Base-by-base conservation (phyloP, 2,113 vertebrate genomes). In the Takifugu flavidus region DNA sequence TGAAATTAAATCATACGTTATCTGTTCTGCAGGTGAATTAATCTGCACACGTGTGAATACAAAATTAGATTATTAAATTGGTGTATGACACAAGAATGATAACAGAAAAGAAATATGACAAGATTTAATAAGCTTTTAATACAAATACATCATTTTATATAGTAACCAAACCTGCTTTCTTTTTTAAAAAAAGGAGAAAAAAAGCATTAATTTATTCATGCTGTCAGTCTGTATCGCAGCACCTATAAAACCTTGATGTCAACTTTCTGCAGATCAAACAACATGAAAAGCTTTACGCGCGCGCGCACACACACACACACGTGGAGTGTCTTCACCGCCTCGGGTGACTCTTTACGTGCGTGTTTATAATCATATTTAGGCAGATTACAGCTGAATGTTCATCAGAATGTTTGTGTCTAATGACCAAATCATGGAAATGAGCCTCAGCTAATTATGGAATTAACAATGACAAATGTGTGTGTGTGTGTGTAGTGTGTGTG, bases 361-460 rank as follows among this genome's bases (percentile, higher is more conserved):
- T 25, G 39, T 47, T 58, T 50, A 8, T 61, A 20, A 53, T 58
- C 56, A 55, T 26, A n/a, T 56, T 50, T 45, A 34, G 28, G 28
- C 7, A 28, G 56, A 58, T 67, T 67, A 43, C 34, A 20, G 20
- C 20, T 28, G 53, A 56, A 68, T 13, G 29, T n/a, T 25, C 20
- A 55, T 67, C 56, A 51, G 28, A 50, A 58, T 51, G 4, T 59
- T 20, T 67, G 44, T 47, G 6, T 34, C 53, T 26, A 28, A 46
- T 27, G 25, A 67, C 42, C 15, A 62, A 51, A 62, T 62, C 61
- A 62, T 62, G 59, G 31, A 62, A 56, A 62, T 57, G 27, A 62
- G 53, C 46, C 7, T 62, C 53, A 20, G 6, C 46, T 62, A 72
- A 65, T 59, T 65, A 65, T 54, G 25, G 52, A 43, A 44, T 62